A percentile compares a stretch with the other conserved stretches of the same genome.
Conservation (phyloP, 2,797 vertebrate genomes). For the Xyrichtys novacula region DNA sequence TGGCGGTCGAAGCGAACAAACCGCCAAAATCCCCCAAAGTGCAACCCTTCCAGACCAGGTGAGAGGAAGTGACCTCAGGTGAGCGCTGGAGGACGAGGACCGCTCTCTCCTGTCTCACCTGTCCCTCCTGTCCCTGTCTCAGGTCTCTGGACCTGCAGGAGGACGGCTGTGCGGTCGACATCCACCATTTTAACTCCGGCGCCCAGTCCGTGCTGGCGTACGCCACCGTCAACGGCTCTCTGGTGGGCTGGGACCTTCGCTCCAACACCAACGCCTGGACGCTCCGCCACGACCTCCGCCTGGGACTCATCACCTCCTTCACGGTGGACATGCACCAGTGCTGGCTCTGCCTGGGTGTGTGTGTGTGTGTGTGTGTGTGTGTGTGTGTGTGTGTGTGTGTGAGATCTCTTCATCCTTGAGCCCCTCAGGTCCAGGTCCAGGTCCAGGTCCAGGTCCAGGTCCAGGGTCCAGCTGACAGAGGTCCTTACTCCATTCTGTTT, state of each 20-base stretch:
- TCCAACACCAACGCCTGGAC: slow-evolving; percentile 94
- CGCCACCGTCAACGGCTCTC: slow-evolving; percentile 94
- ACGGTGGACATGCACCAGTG: slow-evolving; percentile 97
- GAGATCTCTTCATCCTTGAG: no score
- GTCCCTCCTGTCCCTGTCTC: background rate
- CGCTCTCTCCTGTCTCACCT: no score
- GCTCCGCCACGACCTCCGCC: slow-evolving; percentile 92
- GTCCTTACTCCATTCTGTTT: background rate
- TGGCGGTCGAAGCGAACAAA: slow-evolving; percentile 94
- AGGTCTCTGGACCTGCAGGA: slow-evolving; percentile 92
- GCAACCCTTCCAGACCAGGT: slow-evolving; percentile 96
- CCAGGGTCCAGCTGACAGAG: background rate
- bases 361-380: slow-evolving; percentile 67
- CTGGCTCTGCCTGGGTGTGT: slow-evolving; percentile 95
- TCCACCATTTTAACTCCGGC: slow-evolving; percentile 97
- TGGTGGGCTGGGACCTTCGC: slow-evolving; percentile 97
- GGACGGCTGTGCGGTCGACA: slow-evolving; percentile 95
- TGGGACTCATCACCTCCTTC: slow-evolving; percentile 98
- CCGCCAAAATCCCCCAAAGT: slow-evolving; percentile 97
- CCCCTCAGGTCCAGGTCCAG: no score
- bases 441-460: no score
- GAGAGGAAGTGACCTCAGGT: background rate
- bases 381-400: background rate
- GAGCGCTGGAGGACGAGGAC: accelerated
- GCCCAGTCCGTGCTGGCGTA: slow-evolving; percentile 95